These are phyloP conservation scores for Hemiprocne comata DNA, from an alignment of 2,113 vertebrate genomes.

Conservation along the genomic window DNA sequence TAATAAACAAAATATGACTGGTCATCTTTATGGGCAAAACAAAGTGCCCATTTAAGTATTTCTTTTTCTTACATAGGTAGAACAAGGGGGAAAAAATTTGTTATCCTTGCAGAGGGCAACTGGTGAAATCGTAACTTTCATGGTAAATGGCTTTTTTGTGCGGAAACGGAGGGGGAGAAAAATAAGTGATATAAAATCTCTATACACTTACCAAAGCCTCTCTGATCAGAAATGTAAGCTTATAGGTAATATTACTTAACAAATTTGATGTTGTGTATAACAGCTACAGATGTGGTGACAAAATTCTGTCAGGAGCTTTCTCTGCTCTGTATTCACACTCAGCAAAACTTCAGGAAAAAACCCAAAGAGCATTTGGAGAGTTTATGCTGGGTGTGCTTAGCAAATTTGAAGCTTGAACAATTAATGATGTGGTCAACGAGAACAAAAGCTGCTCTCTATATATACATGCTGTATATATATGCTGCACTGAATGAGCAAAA, in stretches of 20 bases:
- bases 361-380: neutral
- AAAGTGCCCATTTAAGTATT: neutral
- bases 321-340: neutral
- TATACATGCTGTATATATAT: neutral
- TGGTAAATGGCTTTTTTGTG: neutral
- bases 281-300: neutral
- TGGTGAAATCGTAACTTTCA: neutral
- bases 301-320: neutral
- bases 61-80: neutral
- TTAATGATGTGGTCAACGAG: neutral
- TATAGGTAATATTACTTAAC: neutral
- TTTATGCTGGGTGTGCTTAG: neutral
- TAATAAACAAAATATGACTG: constrained; percentile 1
- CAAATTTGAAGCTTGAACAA: neutral
- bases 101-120: neutral
- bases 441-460: neutral
- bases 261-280: neutral
- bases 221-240: neutral
- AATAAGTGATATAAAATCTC: neutral
- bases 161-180: neutral
- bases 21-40: neutral
- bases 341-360: neutral
- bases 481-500: neutral
- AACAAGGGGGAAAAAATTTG: neutral
- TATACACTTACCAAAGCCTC: neutral